These are phyloP conservation scores for Panthera uncia DNA, from an alignment of 2,113 vertebrate species.

Conservation along the genomic window DNA sequence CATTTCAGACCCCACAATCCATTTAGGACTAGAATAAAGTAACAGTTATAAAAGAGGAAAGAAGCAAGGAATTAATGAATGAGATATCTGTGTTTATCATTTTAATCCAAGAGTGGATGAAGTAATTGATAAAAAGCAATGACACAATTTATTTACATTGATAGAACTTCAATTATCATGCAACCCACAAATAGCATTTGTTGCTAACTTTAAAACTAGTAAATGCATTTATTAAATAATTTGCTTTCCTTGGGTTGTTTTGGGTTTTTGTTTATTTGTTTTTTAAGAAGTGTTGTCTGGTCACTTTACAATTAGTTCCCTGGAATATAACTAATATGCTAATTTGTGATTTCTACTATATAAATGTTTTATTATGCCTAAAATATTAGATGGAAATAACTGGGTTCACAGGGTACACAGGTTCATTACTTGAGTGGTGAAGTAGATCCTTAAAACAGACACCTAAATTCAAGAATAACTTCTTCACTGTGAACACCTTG, in stretches of 20 bases:
- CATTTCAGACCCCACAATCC: constrained; percentile 12
- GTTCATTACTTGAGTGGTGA: not conserved
- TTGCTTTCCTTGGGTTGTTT: constrained; percentile 5
- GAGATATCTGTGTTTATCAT: not conserved
- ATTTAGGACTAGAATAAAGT: not conserved
- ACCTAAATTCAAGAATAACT: not conserved
- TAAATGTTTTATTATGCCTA: not conserved
- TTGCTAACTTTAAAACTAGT: not conserved
- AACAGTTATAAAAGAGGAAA: not conserved
- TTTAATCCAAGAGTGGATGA: not conserved
- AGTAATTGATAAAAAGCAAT: not conserved
- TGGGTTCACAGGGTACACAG: not conserved
- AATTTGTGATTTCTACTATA: constrained; percentile 2
- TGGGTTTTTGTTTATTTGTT: not conserved
- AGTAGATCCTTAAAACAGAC: not conserved
- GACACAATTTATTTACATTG: not conserved
- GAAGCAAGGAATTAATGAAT: not conserved
- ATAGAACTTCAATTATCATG: not conserved
- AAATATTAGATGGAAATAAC: not conserved
- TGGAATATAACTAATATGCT: not conserved
- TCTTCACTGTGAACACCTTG: not conserved
- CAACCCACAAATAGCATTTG: not conserved
- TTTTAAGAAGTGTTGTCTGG: constrained; percentile 20
- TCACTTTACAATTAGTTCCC: constrained; percentile 36
- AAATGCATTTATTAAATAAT: constrained; percentile 18